Conservation (phyloP, 2,113 vertebrate genomes). For the Picathartes gymnocephalus region DNA sequence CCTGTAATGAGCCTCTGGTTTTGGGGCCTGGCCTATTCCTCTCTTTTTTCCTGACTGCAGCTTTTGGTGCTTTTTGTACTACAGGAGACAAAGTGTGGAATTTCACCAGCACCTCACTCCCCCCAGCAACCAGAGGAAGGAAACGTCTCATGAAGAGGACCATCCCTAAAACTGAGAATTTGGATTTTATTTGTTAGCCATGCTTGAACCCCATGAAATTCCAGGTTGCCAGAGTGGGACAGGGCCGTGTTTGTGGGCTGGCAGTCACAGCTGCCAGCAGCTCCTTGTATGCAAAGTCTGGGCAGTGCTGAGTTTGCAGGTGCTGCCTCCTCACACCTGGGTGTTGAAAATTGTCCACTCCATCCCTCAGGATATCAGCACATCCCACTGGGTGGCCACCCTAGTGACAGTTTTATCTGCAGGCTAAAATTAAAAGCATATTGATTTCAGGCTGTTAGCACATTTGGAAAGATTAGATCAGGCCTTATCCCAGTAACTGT, state of each 20-base stretch:
- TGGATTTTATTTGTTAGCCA: background rate
- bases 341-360: background rate
- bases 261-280: background rate
- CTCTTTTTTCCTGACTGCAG: background rate
- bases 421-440: background rate
- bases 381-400: background rate
- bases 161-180: background rate
- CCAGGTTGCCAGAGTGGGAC: background rate
- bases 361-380: background rate
- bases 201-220: background rate
- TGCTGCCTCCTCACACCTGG: background rate
- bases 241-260: background rate
- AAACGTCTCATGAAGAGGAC: background rate
- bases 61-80: background rate
- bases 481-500: background rate
- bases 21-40: background rate
- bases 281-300: background rate
- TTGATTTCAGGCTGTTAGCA: constrained; percentile 24
- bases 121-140: background rate
- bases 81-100: background rate
- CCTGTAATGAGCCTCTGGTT: constrained; percentile 4
- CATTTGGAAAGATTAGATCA: constrained; percentile 11
- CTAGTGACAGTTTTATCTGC: background rate
- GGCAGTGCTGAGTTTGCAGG: background rate
- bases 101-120: background rate